Evolutionary conservation across 2,797 vertebrate genomes (phyloP), one percentile per base, ranked within the genome.

Genomic region (Scyliorhinus canicula): DNA sequence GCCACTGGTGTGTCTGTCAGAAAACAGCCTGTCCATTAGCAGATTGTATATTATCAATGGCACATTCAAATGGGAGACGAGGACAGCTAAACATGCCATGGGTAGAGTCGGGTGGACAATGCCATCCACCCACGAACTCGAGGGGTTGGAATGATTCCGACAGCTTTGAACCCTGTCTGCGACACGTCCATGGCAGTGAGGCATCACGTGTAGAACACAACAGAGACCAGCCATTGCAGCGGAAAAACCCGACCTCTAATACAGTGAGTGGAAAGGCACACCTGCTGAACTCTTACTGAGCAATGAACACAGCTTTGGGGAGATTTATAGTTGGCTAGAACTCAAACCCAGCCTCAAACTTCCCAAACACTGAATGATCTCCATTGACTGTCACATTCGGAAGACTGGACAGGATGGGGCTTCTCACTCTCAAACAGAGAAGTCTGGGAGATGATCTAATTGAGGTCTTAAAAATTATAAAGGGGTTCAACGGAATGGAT

Each of bases 1-100:
- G 16, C 88, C 88, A 40, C 57, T 65, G 88, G 35, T n/a, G 57
- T 44, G 60, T 44, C 88, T 91, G 88, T 91, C 88, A 91, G 44
- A 65, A 65, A 74, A 74, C 19, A 91, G 88, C n/a, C 60, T 60
- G 63, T 65, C 57, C 60, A 65, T 91, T 91, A 65, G n/a, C 88
- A 44, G 88, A 65, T 65, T 91, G 63, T 47, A 65, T 65, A 91
- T 65, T 44, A 91, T 91, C 60, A n/a, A 65, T 21, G 9, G 60
- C n/a, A 21, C 88, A 65, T 91, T 57, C n/a, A 91, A 88, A 91
- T 91, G 40, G 88, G 57, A 91, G 11, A 24, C 0, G 1, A 91
- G 60, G 60, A 12, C 57, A 65, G 88, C 40, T 91, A 44, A 65
- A 3, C 7, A 11, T 52, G 88, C 88, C 40, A 40, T 3, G 35